phyloP scores from a whole-genome alignment of 2,113 vertebrate species.

The Gulo gulo region DNA sequence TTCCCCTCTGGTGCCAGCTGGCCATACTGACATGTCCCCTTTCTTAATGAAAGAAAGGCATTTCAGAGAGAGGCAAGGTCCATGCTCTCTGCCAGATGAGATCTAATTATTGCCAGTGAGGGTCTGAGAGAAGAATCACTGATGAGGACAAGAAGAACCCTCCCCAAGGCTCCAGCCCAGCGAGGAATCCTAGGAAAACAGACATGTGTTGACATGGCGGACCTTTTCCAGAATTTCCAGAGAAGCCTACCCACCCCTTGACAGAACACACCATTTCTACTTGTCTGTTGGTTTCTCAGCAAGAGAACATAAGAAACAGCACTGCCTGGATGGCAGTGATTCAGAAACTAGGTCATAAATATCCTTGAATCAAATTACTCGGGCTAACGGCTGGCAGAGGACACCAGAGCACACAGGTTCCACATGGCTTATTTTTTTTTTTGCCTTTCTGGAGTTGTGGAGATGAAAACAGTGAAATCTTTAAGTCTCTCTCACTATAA shows the following conservation, averaged over 20 bases:
- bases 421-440: conserved; percentile 38
- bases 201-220: not conserved
- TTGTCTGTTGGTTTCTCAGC: conserved; percentile 6
- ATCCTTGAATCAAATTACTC: conserved; percentile 54
- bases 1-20: not conserved
- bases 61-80: not conserved
- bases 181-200: not conserved
- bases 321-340: not conserved
- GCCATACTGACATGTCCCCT: not conserved
- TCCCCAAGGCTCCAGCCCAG: not conserved
- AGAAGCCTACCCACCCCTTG: not conserved
- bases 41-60: conserved; percentile 10
- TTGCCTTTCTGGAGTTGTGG: conserved; percentile 10
- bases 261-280: not conserved
- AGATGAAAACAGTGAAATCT: not conserved
- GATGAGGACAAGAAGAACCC: not conserved
- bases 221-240: conserved; percentile 25
- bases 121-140: not conserved
- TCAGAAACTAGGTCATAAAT: conserved; percentile 66
- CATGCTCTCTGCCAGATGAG: not conserved
- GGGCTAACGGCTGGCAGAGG: not conserved
- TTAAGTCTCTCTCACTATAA: not conserved
- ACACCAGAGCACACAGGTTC: not conserved
- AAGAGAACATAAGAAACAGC: conserved; percentile 42
- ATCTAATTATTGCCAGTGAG: not conserved